Evolutionary conservation across 2,888 invertebrate species (phyloP).

Genomic region (Penaeus monodon): DNA sequence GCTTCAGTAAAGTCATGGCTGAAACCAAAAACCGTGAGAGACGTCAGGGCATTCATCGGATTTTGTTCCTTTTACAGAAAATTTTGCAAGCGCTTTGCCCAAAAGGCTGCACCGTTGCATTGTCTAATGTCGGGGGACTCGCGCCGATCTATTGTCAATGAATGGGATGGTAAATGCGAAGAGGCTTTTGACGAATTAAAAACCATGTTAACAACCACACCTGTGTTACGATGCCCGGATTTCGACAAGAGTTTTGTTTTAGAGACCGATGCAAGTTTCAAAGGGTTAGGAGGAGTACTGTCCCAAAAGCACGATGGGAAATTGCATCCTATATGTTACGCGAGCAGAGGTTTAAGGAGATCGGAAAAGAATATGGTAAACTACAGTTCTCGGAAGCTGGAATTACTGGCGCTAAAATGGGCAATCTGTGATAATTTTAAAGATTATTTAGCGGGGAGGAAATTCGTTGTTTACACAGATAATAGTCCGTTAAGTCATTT

Average conservation of each 20-base stretch:
- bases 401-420: no score
- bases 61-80: background rate
- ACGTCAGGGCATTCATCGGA: background rate
- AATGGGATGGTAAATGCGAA: no score
- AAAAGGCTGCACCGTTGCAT: conserved; percentile 26
- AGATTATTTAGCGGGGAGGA: no score
- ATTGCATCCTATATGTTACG: background rate
- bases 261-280: conserved; percentile 22
- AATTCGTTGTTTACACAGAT: no score
- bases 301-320: conserved; percentile 16
- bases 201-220: no score
- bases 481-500: no score
- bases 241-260: conserved; percentile 48
- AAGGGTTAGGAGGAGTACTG: background rate
- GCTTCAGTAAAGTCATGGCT: background rate
- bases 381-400: conserved; percentile 15
- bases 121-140: no score
- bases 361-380: background rate
- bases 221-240: background rate
- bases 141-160: no score
- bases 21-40: no score
- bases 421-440: no score
- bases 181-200: no score
- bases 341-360: background rate
- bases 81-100: background rate